Base-by-base conservation (phyloP, 2,113 vertebrate species). In the Pterocles gutturalis region DNA sequence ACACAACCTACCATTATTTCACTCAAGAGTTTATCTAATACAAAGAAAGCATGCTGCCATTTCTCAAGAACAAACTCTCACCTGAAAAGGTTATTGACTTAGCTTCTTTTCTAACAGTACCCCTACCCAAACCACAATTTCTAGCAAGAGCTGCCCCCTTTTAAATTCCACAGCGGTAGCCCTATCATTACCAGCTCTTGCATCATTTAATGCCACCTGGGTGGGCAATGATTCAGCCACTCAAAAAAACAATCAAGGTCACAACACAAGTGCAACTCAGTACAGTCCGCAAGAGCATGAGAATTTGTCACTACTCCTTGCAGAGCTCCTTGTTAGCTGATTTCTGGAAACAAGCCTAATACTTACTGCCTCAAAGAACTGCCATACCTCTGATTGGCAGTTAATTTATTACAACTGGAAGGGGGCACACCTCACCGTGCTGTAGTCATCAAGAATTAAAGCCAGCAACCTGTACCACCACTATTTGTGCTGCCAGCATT, bases 41-140 rank as follows among this genome's bases (percentile, higher is more conserved):
- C 22, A 36, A 46, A 77, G 12, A 46, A 67, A 25, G 3, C 22
- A 53, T 8, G 0, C 16, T 65, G 14, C 5, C 3, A 70, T 14
- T 67, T 36, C n/a, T 58, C 25, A 69, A 62, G 4, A 38, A 51
- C 29, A 64, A 38, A 20, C 12, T 17, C 34, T 36, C 7, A 87
- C 72, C 55, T 38, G 14, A 79, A 36, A 0, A 25, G 0, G 0
- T 7, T 26, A 13, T 4, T 26, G 1, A 7, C 41, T 57, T 55
- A 13, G 0, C 22, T 5, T 62, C 22, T 34, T 22, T 36, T 2
- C 26, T 2, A 58, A 25, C 11, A 71, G 3, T 0, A 34, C 15
- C 9, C 46, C 18, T 24, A 46, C 43, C 3, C 22, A 78, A 55
- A 64, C 5, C 17, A 26, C 31, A 65, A 16, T 2, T 29, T 19